phyloP scores from a whole-genome alignment of 2,888 invertebrate genomes.

The Troglohyphantes excavatus region DNA sequence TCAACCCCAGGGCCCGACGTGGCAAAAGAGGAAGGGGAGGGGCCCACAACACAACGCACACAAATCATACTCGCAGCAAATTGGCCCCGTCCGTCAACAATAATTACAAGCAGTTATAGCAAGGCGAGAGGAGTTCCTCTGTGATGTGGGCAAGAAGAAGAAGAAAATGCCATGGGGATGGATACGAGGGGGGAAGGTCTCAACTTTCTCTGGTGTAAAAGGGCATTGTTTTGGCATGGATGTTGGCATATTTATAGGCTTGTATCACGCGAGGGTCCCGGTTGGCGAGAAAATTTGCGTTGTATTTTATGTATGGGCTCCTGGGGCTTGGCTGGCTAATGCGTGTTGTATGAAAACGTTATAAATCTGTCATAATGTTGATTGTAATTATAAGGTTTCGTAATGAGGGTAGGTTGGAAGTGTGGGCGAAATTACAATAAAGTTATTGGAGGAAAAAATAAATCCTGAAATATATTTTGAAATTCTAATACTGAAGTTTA shows the following conservation, averaged over 20 bases:
- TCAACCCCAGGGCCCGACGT: conserved; percentile 68
- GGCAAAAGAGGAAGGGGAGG: conserved; percentile 62
- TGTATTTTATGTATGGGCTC: conserved; percentile 5
- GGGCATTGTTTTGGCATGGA: conserved; percentile 65
- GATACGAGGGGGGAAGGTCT: neutral
- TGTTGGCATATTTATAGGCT: conserved; percentile 70
- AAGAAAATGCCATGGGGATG: neutral
- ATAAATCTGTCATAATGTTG: neutral
- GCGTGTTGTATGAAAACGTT: conserved; percentile 9
- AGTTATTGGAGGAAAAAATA: too few relatives aligned
- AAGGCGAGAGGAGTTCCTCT: conserved; percentile 51
- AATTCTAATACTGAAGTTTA: too few relatives aligned
- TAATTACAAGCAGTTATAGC: conserved; percentile 78
- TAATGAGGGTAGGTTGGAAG: neutral
- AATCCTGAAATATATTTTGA: too few relatives aligned
- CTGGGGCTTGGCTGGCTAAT: neutral
- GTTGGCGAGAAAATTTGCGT: conserved; percentile 23
- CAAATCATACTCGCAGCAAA: conserved; percentile 77
- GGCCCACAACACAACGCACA: conserved; percentile 67
- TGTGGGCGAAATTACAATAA: neutral
- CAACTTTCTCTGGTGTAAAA: conserved; percentile 30
- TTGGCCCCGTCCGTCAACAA: conserved; percentile 78
- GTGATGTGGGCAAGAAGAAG: conserved; percentile 15
- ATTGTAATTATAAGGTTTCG: neutral
- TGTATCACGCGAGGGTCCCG: conserved; percentile 63